These are phyloP conservation scores for Echinarachnius parma DNA, from an alignment of 53 echinoderm and acorn worm genomes.

Conservation along the genomic window DNA sequence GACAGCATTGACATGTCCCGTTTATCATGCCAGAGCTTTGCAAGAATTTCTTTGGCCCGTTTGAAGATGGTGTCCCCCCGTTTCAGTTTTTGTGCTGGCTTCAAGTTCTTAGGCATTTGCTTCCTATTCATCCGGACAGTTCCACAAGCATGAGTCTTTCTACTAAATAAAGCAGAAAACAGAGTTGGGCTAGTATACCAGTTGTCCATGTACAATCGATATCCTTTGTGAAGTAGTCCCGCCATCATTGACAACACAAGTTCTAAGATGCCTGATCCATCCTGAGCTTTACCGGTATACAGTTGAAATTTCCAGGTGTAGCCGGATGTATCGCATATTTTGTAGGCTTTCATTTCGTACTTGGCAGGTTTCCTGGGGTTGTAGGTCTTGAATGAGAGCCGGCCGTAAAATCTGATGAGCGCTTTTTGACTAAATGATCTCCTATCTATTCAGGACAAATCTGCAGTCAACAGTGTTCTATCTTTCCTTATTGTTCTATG, in stretches of 20 bases:
- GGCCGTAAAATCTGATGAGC: slow-evolving; percentile 20
- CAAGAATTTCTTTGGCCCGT: slow-evolving; percentile 5
- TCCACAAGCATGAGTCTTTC: slow-evolving; percentile 37
- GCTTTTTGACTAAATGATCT: too few species aligned
- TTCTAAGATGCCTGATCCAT: too few species aligned
- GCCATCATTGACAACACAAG: slow-evolving; percentile 31
- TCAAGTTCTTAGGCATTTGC: slow-evolving; percentile 32
- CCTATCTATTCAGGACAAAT: too few species aligned
- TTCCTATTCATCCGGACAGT: slow-evolving; percentile 18
- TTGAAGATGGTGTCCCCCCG: slow-evolving; percentile 19
- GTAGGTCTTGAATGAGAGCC: slow-evolving; percentile 34
- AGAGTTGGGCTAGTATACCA: slow-evolving; percentile 33
- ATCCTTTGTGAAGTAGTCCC: slow-evolving; percentile 37
- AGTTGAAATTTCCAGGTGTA: too few species aligned
- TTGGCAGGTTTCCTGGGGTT: too few species aligned
- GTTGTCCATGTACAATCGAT: slow-evolving; percentile 35
- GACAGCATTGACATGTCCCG: slow-evolving; percentile 33
- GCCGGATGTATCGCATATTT: too few species aligned
- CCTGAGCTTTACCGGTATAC: not conserved
- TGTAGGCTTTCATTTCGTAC: too few species aligned
- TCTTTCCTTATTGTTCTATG: too few species aligned
- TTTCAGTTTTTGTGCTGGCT: slow-evolving; percentile 9
- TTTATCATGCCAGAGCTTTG: slow-evolving; percentile 21
- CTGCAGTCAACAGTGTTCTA: too few species aligned
- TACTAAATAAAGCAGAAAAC: slow-evolving; percentile 10